A percentile compares a stretch with the other conserved stretches of the same genome.
phyloP scores from a whole-genome alignment of 2,113 vertebrate genomes.

The Ictidomys tridecemlineatus region DNA sequence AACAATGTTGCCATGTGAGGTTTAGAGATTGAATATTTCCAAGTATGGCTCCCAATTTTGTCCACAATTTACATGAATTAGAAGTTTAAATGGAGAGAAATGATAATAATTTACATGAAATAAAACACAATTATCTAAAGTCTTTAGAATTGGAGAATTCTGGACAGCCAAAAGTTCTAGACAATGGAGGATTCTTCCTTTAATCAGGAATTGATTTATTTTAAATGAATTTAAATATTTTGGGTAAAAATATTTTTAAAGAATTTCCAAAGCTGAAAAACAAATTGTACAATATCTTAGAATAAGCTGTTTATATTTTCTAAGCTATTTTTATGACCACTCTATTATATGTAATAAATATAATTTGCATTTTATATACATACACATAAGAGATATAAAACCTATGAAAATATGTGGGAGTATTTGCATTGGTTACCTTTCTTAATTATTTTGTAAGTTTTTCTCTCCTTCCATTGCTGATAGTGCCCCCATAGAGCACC shows the following conservation, averaged over 20 bases:
- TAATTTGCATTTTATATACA: background rate
- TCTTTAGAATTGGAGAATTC: slow-evolving; percentile 4
- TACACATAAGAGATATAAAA: background rate
- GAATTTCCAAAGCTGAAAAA: background rate
- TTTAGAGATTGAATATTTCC: slow-evolving; percentile 24
- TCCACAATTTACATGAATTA: background rate
- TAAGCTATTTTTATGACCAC: background rate
- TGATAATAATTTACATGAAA: background rate
- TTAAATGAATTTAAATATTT: slow-evolving; percentile 1
- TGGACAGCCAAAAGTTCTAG: background rate
- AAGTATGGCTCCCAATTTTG: background rate
- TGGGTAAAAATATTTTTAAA: background rate
- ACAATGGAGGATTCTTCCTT: background rate
- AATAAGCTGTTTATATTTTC: background rate
- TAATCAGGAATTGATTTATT: background rate
- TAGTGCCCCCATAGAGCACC: background rate
- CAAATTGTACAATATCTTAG: background rate
- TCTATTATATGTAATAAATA: background rate
- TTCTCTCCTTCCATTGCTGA: background rate
- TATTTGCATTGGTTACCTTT: background rate
- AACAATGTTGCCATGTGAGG: background rate
- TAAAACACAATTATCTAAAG: background rate
- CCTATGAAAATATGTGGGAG: background rate
- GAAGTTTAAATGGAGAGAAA: background rate
- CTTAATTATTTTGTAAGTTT: background rate